Evolutionary conservation across 1,140 invertebrate genomes (phyloP).

Genomic region (Sitobion miscanthi): DNA sequence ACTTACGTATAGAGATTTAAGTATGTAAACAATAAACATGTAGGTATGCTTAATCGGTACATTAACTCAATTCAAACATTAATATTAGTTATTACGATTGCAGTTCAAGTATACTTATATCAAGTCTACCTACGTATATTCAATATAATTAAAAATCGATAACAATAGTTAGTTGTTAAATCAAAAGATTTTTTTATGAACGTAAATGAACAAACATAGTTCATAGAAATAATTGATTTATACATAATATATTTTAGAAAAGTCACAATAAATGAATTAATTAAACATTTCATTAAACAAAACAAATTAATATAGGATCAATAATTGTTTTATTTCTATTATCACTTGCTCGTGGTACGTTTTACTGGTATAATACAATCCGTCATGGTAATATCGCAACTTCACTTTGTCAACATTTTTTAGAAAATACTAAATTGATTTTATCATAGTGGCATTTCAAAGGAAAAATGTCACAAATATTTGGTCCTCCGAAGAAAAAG

Average conservation of each 20-base stretch:
- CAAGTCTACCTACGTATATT: not conserved
- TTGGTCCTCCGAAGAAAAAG: not conserved
- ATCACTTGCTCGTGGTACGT: not conserved
- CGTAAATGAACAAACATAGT: not conserved
- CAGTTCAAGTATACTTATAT: not conserved
- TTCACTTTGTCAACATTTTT: fast-evolving
- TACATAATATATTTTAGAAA: not conserved
- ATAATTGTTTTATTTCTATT: not conserved
- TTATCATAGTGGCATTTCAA: fast-evolving
- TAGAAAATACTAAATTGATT: not conserved
- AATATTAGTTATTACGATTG: not conserved
- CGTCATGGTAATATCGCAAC: not conserved
- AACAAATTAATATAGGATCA: not conserved
- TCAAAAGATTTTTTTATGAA: not conserved
- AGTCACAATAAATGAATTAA: not conserved
- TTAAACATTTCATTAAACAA: not conserved
- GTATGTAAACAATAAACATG: not conserved
- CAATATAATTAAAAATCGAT: not conserved
- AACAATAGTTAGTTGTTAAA: not conserved
- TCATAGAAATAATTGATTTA: not conserved
- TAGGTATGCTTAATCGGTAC: not conserved
- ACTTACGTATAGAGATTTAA: not conserved
- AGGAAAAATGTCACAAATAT: not conserved
- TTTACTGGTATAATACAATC: not conserved
- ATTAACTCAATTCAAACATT: not conserved